Conservation (phyloP, 2,888 invertebrate genomes). For the Cryptocephalus moraei region DNA sequence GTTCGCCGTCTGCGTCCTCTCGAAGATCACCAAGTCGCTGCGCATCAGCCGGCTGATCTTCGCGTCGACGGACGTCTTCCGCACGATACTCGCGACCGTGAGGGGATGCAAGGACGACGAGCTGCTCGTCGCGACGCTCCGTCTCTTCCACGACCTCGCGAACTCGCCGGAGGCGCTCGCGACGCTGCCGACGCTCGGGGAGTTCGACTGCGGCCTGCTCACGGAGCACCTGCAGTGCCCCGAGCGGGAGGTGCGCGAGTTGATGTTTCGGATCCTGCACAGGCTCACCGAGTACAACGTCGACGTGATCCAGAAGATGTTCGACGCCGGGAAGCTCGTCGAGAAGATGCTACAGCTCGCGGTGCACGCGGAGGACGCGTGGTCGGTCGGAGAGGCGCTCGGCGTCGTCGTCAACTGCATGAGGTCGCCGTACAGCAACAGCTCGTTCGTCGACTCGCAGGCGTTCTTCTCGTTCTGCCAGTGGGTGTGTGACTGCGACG, state of each 20-base stretch:
- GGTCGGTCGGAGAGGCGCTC: slow-evolving; percentile 17
- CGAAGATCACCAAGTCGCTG: slow-evolving; percentile 17
- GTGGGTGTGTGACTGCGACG: slow-evolving; percentile 24
- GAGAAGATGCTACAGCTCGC: slow-evolving; percentile 23
- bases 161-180: slow-evolving; percentile 20
- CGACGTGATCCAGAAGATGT: slow-evolving; percentile 19
- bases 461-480: slow-evolving; percentile 26
- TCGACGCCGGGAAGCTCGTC: slow-evolving; percentile 15
- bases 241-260: slow-evolving; percentile 11
- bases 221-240: slow-evolving; percentile 14
- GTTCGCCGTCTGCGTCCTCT: slow-evolving; percentile 21
- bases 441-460: slow-evolving; percentile 23
- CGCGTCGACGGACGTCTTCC: slow-evolving; percentile 19
- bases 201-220: slow-evolving; percentile 18
- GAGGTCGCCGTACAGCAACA: slow-evolving; percentile 19
- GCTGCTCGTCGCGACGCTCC: slow-evolving; percentile 17
- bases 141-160: slow-evolving; percentile 20
- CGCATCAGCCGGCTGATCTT: slow-evolving; percentile 21
- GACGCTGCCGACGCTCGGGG: slow-evolving; percentile 15
- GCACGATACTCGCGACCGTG: slow-evolving; percentile 20
- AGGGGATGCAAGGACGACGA: slow-evolving; percentile 16
- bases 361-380: slow-evolving; percentile 15
- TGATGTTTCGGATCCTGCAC: slow-evolving; percentile 18
- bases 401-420: slow-evolving; percentile 24
- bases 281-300: slow-evolving; percentile 21